These are phyloP conservation scores for Microplitis demolitor DNA, from an alignment of 1,140 invertebrate species.

Conservation along the genomic window DNA sequence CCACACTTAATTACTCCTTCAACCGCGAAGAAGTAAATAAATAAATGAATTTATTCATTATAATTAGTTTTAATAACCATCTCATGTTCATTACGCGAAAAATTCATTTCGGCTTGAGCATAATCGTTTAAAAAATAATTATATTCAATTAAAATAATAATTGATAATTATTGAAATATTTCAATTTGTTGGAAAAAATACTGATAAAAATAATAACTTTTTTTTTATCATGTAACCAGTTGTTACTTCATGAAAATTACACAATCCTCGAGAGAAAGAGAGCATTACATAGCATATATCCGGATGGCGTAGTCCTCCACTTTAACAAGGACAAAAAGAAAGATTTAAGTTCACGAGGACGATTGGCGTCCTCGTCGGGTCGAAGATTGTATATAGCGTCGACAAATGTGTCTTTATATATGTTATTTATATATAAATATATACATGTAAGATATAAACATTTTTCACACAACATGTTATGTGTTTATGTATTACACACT, in stretches of 20 bases:
- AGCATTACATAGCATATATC: not conserved
- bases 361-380: conserved; percentile 7
- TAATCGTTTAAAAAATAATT: no score
- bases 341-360: conserved; percentile 7
- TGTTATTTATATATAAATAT: not conserved
- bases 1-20: no score
- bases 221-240: not conserved
- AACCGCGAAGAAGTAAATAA: no score
- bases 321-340: conserved; percentile 7
- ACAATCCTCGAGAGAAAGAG: not conserved
- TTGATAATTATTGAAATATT: no score
- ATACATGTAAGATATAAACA: not conserved
- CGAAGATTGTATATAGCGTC: not conserved
- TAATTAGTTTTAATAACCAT: no score
- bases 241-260: conserved; percentile 1
- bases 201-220: no score
- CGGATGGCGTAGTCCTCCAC: not conserved
- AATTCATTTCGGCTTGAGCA: no score
- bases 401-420: conserved; percentile 1
- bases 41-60: no score
- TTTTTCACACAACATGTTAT: not conserved
- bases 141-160: no score
- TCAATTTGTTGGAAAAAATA: no score
- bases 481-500: conserved; percentile 3
- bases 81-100: no score